A percentile compares a stretch with the other conserved stretches of the same genome.
These are phyloP conservation scores for Microplitis mediator DNA, from an alignment of 1,140 invertebrate species.

Conservation along the genomic window DNA sequence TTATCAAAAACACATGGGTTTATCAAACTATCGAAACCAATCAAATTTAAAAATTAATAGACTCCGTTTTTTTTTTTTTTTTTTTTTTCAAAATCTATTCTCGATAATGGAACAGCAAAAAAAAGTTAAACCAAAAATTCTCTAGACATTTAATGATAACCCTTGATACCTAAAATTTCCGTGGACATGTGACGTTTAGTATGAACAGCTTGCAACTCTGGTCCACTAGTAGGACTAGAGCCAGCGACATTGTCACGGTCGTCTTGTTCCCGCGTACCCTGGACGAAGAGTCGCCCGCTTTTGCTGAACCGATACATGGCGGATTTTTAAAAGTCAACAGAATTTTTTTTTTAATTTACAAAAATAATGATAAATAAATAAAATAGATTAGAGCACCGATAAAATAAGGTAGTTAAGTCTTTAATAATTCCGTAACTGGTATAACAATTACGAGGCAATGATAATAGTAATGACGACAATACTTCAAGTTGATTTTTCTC, in stretches of 20 bases:
- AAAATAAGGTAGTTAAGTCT: too few relatives aligned
- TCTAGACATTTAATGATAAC: background rate
- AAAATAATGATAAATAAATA: too few relatives aligned
- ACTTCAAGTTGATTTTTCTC: background rate
- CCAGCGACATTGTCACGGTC: conserved; percentile 63
- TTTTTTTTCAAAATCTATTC: too few relatives aligned
- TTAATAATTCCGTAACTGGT: too few relatives aligned
- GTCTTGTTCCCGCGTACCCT: conserved; percentile 74
- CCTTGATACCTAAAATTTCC: conserved; percentile 73
- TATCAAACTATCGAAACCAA: background rate
- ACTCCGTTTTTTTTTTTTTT: too few relatives aligned
- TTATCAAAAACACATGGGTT: background rate
- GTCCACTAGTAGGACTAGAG: conserved; percentile 42
- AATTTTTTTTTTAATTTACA: too few relatives aligned
- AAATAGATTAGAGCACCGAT: too few relatives aligned
- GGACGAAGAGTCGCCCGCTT: conserved; percentile 77
- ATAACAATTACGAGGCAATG: background rate
- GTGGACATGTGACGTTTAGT: conserved; percentile 83
- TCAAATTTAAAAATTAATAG: background rate
- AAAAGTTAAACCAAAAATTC: too few relatives aligned
- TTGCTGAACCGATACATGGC: conserved; percentile 77
- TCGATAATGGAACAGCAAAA: background rate
- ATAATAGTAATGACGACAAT: background rate
- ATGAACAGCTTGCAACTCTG: conserved; percentile 75
- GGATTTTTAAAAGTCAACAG: too few relatives aligned